A percentile compares a stretch with the other conserved stretches of the same genome.
Evolutionary conservation across 2,888 invertebrate species (phyloP).

Genomic region (Tineola bisselliella): DNA sequence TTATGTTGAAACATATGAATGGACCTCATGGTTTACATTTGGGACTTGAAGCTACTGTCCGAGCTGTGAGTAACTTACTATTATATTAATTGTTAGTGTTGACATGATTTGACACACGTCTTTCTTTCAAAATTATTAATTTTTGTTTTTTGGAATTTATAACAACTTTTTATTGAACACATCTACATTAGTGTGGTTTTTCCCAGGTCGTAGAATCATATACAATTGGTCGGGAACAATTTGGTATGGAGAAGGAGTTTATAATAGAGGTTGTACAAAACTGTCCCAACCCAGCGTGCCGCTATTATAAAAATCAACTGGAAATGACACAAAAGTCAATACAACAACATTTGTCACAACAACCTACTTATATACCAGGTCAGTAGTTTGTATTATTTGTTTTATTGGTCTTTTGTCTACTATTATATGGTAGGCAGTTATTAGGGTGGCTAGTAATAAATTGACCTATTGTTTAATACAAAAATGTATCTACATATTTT

Average conservation of each 20-base stretch:
- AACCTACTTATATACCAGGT: constrained; percentile 65
- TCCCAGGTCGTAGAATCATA: constrained; percentile 83
- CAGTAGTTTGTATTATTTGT: too few relatives aligned
- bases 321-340: constrained; percentile 77
- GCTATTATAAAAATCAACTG: constrained; percentile 86
- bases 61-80: constrained; percentile 81
- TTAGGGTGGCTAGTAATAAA: too few relatives aligned
- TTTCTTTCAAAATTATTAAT: too few relatives aligned
- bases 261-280: constrained; percentile 89
- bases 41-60: constrained; percentile 83
- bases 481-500: too few relatives aligned
- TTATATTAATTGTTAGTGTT: too few relatives aligned
- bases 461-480: too few relatives aligned
- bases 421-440: too few relatives aligned
- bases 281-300: constrained; percentile 87
- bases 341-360: constrained; percentile 72
- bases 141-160: too few relatives aligned
- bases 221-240: constrained; percentile 82
- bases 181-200: not conserved
- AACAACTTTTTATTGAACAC: too few relatives aligned
- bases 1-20: constrained; percentile 91
- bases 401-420: too few relatives aligned
- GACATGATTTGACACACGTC: too few relatives aligned
- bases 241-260: constrained; percentile 91
- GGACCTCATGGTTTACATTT: constrained; percentile 87